Evolutionary conservation across 1,140 invertebrate genomes (phyloP).

Genomic region (Dendrolimus punctatus): DNA sequence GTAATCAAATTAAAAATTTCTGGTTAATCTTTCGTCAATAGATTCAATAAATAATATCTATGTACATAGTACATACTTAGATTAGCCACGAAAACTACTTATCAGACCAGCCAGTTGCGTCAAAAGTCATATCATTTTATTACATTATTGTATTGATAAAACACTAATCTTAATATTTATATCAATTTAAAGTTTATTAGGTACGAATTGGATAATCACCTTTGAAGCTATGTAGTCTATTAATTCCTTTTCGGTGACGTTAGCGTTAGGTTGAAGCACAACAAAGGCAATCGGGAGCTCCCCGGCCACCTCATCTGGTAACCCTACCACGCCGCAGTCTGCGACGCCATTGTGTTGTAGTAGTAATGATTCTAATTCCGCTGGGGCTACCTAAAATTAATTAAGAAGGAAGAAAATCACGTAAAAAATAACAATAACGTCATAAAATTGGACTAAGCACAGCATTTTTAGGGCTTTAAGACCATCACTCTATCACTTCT

Average conservation of each 20-base stretch:
- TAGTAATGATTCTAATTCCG: constrained; percentile 82
- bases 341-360: constrained; percentile 75
- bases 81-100: too few relatives aligned
- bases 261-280: constrained; percentile 66
- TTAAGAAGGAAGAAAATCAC: too few relatives aligned
- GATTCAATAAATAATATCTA: too few relatives aligned
- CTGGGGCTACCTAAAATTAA: constrained; percentile 73
- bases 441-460: too few relatives aligned
- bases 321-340: constrained; percentile 83
- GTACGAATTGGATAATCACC: constrained; percentile 19
- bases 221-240: constrained; percentile 59
- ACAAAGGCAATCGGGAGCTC: constrained; percentile 83
- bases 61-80: too few relatives aligned
- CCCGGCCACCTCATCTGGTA: constrained; percentile 77
- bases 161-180: constrained; percentile 1
- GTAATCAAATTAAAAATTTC: too few relatives aligned
- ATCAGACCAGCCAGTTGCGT: too few relatives aligned
- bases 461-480: too few relatives aligned
- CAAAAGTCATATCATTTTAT: too few relatives aligned
- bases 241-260: constrained; percentile 64
- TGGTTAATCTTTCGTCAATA: too few relatives aligned
- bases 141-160: background rate
- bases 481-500: too few relatives aligned
- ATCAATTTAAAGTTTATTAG: background rate
- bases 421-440: too few relatives aligned